These are phyloP conservation scores for Pleuronectes platessa DNA, from an alignment of 2,113 vertebrate genomes.

Conservation along the genomic window DNA sequence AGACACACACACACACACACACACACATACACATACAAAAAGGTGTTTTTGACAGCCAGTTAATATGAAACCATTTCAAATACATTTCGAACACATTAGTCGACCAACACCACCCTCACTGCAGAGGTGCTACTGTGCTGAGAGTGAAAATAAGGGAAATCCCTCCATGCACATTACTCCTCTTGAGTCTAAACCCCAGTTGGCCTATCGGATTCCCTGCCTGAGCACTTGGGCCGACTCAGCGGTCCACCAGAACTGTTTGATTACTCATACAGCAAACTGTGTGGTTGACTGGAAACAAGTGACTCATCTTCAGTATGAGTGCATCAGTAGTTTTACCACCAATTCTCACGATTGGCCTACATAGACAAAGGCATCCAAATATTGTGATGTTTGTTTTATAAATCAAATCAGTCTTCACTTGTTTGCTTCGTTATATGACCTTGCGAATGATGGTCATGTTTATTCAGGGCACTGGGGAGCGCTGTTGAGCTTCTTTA, in stretches of 20 bases:
- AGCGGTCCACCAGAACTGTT: slow-evolving; percentile 30
- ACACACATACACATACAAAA: not conserved
- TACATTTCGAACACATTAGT: not conserved
- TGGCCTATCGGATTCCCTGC: slow-evolving; percentile 21
- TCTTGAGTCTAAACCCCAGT: slow-evolving; percentile 17
- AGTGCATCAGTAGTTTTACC: not conserved
- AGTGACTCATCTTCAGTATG: slow-evolving; percentile 52
- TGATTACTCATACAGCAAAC: slow-evolving; percentile 59
- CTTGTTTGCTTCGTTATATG: not conserved
- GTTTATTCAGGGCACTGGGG: slow-evolving; percentile 39
- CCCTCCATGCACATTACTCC: slow-evolving; percentile 21
- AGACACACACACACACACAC: slow-evolving; percentile 45
- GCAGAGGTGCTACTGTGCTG: too few relatives aligned
- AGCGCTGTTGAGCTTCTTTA: slow-evolving; percentile 40
- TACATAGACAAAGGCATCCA: not conserved
- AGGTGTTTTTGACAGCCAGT: not conserved
- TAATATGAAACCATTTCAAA: not conserved
- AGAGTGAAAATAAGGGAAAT: slow-evolving; percentile 27
- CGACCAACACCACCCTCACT: not conserved
- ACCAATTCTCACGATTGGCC: slow-evolving; percentile 1
- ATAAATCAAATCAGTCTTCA: slow-evolving; percentile 7
- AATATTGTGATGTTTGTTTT: slow-evolving; percentile 7
- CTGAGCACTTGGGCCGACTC: slow-evolving; percentile 17
- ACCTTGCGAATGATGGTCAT: not conserved
- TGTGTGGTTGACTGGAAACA: slow-evolving; percentile 28